Evolutionary conservation across 1,140 invertebrate genomes (phyloP), one percentile per base, ranked within the genome.

Genomic region (Condylostylus longicornis): DNA sequence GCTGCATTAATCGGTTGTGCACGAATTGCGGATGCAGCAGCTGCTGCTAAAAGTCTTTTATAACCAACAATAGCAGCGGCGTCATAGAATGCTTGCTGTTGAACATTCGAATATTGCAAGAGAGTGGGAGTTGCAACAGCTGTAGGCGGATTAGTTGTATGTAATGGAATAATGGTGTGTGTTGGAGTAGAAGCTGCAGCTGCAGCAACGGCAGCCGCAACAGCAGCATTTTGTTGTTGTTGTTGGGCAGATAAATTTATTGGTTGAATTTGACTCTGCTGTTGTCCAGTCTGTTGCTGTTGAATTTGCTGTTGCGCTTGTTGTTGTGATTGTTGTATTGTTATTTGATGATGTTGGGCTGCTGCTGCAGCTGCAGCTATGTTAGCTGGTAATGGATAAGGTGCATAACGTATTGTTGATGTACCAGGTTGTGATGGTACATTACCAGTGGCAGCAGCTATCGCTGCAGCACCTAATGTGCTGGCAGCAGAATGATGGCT

Each of bases 381-480:
- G 35, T 58, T 56, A 17, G 67, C 62, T 18, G 73, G 68, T 44
- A 74, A 58, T 34, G 71, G 73, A 52, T 71, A 71, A 10, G 70
- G 69, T 5, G 70, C 51, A 47, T 66, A 68, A 13, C 65, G 65
- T 39, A 65, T 47, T 23, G 59, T 58, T 18, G 62, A 57, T 7
- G 54, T 43, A 8, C 49, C 55, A 33, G 50, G 49, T 35, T 54
- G 55, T 21, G 52, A 27, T 10, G 10, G 10, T 10, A 27, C 25
- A 33, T 51, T 20, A 20, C 18, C 33, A 79, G 44, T 73, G 72
- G 58, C 74, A 71, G 55, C 69, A 70, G 58, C 68, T 66, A 51
- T 62, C 61, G 82, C 78, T 74, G 84, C 74, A 40, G 65, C 63
- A 41, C 66, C n/a, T n/a, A n/a, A n/a, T n/a, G n/a, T n/a, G n/a